Evolutionary conservation across 2,888 invertebrate genomes (phyloP).

Genomic region (Caenorhabditis uteleia): DNA sequence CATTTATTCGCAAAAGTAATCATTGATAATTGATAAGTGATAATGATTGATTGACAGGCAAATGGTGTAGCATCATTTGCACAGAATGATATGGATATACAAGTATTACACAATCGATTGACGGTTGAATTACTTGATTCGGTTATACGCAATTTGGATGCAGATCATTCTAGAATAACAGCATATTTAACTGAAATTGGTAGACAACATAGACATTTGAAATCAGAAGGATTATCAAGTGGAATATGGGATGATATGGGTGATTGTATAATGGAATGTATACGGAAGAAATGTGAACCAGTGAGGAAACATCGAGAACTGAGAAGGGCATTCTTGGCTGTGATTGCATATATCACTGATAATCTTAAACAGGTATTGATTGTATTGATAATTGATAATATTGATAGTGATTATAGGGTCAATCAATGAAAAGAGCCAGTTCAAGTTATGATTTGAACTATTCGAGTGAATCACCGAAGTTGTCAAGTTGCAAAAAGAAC

Average conservation of each 20-base stretch:
- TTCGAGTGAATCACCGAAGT: slow-evolving; percentile 18
- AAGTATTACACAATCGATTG: slow-evolving; percentile 55
- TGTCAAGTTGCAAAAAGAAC: slow-evolving; percentile 28
- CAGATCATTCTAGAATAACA: slow-evolving; percentile 48
- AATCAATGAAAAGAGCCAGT: slow-evolving; percentile 44
- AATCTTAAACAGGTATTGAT: slow-evolving; percentile 58
- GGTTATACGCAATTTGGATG: slow-evolving; percentile 53
- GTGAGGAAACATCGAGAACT: slow-evolving; percentile 65
- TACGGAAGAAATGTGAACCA: slow-evolving; percentile 52
- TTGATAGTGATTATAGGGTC: slow-evolving; percentile 36
- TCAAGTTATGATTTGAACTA: slow-evolving; percentile 46
- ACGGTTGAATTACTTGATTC: slow-evolving; percentile 60
- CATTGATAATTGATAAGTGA: not conserved
- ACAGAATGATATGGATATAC: slow-evolving; percentile 55
- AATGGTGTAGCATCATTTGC: slow-evolving; percentile 63
- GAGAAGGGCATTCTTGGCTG: slow-evolving; percentile 61
- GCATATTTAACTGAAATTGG: slow-evolving; percentile 58
- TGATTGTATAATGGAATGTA: slow-evolving; percentile 60
- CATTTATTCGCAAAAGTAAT: slow-evolving; percentile 56
- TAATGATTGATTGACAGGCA: slow-evolving; percentile 34
- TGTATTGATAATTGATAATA: no score
- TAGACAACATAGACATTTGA: slow-evolving; percentile 51
- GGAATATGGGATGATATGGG: slow-evolving; percentile 64
- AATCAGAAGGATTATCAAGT: slow-evolving; percentile 54
- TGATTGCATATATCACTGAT: slow-evolving; percentile 64